Percentiles rank a stretch among this genome's conserved stretches.
Conservation (phyloP, 2,888 invertebrate genomes). For the Piscicola geometra region DNA sequence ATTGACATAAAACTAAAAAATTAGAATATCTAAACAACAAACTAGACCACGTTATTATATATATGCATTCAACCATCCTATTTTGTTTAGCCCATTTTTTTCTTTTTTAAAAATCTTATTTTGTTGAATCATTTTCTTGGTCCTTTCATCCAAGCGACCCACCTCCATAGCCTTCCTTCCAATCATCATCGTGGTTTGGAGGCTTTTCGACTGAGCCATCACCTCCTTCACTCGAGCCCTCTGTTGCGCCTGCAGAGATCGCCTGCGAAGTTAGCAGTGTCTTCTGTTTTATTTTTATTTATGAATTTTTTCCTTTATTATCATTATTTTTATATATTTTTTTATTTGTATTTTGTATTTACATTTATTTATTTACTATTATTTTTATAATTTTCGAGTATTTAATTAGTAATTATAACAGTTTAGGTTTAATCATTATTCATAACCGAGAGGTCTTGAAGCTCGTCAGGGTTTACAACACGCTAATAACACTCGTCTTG, state of each 20-base stretch:
- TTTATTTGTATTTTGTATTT: neutral
- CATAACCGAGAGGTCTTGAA: too few species aligned
- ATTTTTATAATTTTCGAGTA: neutral
- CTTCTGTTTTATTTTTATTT: neutral
- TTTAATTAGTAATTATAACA: too few species aligned
- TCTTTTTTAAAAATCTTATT: neutral
- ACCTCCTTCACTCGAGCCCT: conserved; percentile 52
- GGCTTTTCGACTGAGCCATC: conserved; percentile 49
- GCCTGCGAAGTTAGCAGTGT: conserved; percentile 44
- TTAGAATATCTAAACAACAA: too few species aligned
- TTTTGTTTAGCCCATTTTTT: too few species aligned
- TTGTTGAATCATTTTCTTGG: neutral
- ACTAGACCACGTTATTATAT: too few species aligned
- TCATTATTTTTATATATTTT: neutral
- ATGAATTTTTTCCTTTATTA: conserved; percentile 21
- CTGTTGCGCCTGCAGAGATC: conserved; percentile 53
- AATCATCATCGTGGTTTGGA: conserved; percentile 50
- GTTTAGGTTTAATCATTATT: too few species aligned
- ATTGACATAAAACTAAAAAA: too few species aligned
- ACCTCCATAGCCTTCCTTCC: conserved; percentile 53
- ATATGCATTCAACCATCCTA: too few species aligned
- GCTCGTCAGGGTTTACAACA: too few species aligned
- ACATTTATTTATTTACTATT: conserved; percentile 1
- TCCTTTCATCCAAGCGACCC: neutral
- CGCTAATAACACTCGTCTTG: too few species aligned